These are phyloP conservation scores for Drosophila anomelani DNA, from an alignment of 2,888 invertebrate species.

Conservation along the genomic window DNA sequence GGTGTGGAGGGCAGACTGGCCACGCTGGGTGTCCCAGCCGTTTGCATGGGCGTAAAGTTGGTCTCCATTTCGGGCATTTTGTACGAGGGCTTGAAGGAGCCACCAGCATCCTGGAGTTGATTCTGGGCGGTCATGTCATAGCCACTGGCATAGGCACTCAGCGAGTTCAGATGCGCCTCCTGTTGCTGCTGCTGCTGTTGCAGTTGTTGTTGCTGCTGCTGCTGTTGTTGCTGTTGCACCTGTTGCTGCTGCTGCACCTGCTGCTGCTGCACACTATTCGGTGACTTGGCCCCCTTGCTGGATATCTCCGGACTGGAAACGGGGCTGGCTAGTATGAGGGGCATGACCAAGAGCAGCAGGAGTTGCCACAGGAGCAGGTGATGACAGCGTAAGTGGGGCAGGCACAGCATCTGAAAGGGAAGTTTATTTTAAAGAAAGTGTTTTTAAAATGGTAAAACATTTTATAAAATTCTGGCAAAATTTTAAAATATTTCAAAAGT, in stretches of 20 bases:
- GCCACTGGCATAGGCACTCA: slow-evolving; percentile 81
- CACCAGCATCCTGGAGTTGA: not conserved
- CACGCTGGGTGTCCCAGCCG: slow-evolving; percentile 48
- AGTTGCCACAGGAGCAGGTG: slow-evolving; percentile 24
- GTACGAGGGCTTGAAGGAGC: slow-evolving; percentile 77
- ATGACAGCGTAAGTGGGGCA: slow-evolving; percentile 15
- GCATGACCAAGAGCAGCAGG: slow-evolving; percentile 47
- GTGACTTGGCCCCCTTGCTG: slow-evolving; percentile 66
- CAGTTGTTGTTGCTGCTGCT: slow-evolving; percentile 48
- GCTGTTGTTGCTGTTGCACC: slow-evolving; percentile 41
- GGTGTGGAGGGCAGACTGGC: slow-evolving; percentile 72
- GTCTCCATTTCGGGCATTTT: slow-evolving; percentile 82
- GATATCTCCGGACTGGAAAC: slow-evolving; percentile 79
- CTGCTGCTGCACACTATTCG: slow-evolving; percentile 45
- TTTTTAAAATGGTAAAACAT: not conserved
- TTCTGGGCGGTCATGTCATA: slow-evolving; percentile 62
- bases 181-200: slow-evolving; percentile 51
- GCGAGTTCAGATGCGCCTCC: slow-evolving; percentile 80
- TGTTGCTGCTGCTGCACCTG: slow-evolving; percentile 33
- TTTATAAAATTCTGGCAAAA: no score
- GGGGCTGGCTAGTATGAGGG: slow-evolving; percentile 57
- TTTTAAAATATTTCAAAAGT: no score
- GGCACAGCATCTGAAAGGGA: slow-evolving; percentile 56
- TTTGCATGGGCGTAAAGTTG: slow-evolving; percentile 82
- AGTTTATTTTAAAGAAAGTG: no score